Conservation (phyloP, 2,113 vertebrate species). For the Ctenodactylus gundi region DNA sequence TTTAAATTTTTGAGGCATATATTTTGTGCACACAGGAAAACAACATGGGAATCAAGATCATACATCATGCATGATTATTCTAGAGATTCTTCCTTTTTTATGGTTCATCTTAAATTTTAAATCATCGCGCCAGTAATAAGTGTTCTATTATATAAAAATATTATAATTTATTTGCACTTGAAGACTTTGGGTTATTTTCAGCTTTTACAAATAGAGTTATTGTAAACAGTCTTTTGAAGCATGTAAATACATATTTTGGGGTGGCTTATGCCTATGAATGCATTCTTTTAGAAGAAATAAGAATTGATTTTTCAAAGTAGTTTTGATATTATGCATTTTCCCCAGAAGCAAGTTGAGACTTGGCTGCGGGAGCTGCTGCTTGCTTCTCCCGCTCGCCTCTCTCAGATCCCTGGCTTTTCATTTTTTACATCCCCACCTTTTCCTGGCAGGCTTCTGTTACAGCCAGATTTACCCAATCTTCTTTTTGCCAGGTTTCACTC, state of each 20-base stretch:
- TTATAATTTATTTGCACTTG: not conserved
- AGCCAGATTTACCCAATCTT: too few relatives aligned
- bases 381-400: too few relatives aligned
- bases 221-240: not conserved
- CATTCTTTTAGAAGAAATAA: too few relatives aligned
- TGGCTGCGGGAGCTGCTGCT: too few relatives aligned
- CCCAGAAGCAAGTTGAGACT: too few relatives aligned
- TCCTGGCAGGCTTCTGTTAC: too few relatives aligned
- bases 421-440: too few relatives aligned
- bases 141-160: not conserved
- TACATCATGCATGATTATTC: not conserved
- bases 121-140: not conserved
- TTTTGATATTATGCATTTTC: not conserved
- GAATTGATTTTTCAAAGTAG: not conserved
- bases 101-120: not conserved
- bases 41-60: not conserved
- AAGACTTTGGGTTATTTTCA: not conserved
- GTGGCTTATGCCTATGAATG: too few relatives aligned
- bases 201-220: not conserved
- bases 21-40: not conserved
- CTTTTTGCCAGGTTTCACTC: too few relatives aligned
- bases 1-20: not conserved
- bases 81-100: not conserved
- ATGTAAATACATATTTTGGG: not conserved
- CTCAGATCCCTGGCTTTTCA: too few relatives aligned